phyloP scores from a whole-genome alignment of 2,113 vertebrate genomes.

The Barbus barbus region DNA sequence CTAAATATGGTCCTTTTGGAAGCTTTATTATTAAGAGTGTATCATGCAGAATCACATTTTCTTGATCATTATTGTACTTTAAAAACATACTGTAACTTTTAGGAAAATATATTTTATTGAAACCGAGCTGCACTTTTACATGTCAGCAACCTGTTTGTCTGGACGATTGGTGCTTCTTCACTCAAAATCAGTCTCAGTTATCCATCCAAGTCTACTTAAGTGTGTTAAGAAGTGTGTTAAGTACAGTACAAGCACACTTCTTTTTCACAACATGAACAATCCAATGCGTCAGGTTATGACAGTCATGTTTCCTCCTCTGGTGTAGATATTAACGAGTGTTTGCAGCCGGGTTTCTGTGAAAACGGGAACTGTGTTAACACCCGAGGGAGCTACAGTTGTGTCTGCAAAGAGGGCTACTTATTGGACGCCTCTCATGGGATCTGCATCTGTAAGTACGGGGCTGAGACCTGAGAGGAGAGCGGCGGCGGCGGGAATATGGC shows the following conservation, averaged over 20 bases:
- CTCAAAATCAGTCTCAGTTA: not conserved
- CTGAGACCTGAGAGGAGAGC: constrained; percentile 6
- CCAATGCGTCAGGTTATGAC: constrained; percentile 24
- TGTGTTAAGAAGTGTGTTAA: too few relatives aligned
- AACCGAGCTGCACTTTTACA: not conserved
- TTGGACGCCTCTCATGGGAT: constrained; percentile 89
- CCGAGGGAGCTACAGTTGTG: constrained; percentile 89
- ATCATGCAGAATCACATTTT: not conserved
- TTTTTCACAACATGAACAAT: not conserved
- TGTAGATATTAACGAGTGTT: constrained; percentile 93
- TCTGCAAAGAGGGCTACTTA: constrained; percentile 87
- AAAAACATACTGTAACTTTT: not conserved
- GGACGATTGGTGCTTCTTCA: not conserved
- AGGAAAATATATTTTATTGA: not conserved
- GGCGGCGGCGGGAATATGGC: constrained; percentile 53
- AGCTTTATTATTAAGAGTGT: too few relatives aligned
- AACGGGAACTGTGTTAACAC: constrained; percentile 92
- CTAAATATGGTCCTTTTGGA: too few relatives aligned
- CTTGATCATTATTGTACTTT: not conserved
- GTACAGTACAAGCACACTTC: not conserved
- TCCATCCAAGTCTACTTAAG: not conserved
- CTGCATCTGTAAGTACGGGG: constrained; percentile 90
- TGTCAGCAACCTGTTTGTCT: not conserved
- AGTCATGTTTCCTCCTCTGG: constrained; percentile 54
- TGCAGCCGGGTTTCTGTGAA: constrained; percentile 84